These are phyloP conservation scores for Melanotaenia nigrans DNA, from an alignment of 2,797 vertebrate genomes.

Conservation along the genomic window DNA sequence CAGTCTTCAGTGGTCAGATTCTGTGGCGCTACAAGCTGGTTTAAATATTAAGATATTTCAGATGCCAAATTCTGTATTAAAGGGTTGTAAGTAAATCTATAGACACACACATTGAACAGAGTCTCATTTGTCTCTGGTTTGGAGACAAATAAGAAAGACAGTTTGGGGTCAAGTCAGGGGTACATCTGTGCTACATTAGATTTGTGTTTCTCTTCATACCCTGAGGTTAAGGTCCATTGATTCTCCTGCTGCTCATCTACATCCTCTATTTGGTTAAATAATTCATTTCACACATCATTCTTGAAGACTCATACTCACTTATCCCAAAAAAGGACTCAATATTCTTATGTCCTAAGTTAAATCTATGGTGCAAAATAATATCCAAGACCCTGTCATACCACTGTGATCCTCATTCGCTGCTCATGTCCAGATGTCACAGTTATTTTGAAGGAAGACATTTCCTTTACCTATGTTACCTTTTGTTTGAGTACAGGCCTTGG, in stretches of 20 bases:
- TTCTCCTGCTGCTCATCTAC: slow-evolving; percentile 61
- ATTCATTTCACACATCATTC: slow-evolving; percentile 58
- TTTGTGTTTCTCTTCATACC: slow-evolving; percentile 78
- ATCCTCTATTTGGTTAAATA: slow-evolving; percentile 72
- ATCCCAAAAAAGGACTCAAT: slow-evolving; percentile 46
- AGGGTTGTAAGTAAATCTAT: slow-evolving; percentile 65
- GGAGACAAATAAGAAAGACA: slow-evolving; percentile 61
- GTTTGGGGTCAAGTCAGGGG: slow-evolving; percentile 52
- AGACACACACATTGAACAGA: slow-evolving; percentile 44
- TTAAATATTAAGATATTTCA: slow-evolving; percentile 55
- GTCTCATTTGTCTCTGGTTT: slow-evolving; percentile 38
- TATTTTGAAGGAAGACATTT: slow-evolving; percentile 82
- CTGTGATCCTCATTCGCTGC: slow-evolving; percentile 45
- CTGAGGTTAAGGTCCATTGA: slow-evolving; percentile 82
- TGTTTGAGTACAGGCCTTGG: slow-evolving; percentile 25
- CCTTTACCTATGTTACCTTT: slow-evolving; percentile 61
- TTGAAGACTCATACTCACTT: slow-evolving; percentile 60
- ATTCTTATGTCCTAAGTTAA: slow-evolving; percentile 51
- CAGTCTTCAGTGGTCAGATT: slow-evolving; percentile 51
- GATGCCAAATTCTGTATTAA: slow-evolving; percentile 67
- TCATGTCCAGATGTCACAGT: slow-evolving; percentile 54
- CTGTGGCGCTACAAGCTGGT: slow-evolving; percentile 66
- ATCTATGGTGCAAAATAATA: slow-evolving; percentile 72
- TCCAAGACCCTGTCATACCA: slow-evolving; percentile 75
- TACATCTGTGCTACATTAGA: slow-evolving; percentile 81